phyloP scores from a whole-genome alignment of 1,140 invertebrate genomes.

The Homarus americanus region DNA sequence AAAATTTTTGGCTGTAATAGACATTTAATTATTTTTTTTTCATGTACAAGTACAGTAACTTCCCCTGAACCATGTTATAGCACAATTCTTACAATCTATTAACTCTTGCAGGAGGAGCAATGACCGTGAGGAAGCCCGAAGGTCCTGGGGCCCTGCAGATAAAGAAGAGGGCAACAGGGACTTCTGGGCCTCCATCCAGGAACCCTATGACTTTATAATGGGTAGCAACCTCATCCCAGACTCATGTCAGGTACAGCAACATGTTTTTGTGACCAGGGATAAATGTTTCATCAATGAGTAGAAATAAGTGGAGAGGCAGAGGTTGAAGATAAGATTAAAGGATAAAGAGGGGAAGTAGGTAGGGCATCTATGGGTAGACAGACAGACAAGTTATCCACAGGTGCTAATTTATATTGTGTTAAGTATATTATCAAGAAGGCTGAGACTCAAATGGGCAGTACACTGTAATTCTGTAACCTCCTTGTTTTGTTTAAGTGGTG shows the following conservation, averaged over 20 bases:
- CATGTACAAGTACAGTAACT: not conserved
- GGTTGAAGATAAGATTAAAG: no score
- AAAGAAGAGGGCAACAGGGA: constrained; percentile 84
- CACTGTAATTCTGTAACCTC: no score
- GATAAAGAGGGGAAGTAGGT: no score
- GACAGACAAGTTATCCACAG: no score
- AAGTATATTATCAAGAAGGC: no score
- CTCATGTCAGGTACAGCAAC: constrained; percentile 85
- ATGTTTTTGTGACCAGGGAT: not conserved
- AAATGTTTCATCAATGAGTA: no score
- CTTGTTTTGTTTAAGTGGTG: no score
- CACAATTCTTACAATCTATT: not conserved
- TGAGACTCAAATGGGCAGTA: no score
- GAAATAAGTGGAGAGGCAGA: no score
- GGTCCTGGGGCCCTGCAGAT: constrained; percentile 77
- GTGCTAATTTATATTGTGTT: no score
- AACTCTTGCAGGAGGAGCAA: constrained; percentile 46
- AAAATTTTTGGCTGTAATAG: no score
- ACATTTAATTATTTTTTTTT: not conserved
- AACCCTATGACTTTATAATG: constrained; percentile 95
- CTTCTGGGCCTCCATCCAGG: constrained; percentile 90
- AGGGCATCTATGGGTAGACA: no score
- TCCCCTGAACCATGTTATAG: not conserved
- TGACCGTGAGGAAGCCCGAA: constrained; percentile 62
- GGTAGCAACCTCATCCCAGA: constrained; percentile 92